These are phyloP conservation scores for Clamator glandarius DNA, from an alignment of 2,797 vertebrate genomes.

Conservation along the genomic window DNA sequence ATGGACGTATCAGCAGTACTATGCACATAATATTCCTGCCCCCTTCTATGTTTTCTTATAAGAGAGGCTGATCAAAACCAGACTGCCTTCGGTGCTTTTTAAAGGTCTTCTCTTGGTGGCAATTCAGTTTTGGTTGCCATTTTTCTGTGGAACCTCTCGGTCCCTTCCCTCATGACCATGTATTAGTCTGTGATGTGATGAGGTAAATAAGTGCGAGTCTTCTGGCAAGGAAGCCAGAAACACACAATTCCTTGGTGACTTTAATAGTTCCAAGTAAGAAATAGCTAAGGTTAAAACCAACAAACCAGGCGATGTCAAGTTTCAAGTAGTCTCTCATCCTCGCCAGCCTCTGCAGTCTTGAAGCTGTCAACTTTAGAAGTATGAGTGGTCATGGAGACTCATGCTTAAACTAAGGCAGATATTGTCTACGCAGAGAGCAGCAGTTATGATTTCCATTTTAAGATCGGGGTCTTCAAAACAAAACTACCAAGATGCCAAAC, in stretches of 20 bases:
- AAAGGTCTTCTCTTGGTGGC: neutral
- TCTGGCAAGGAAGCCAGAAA: conserved; percentile 5
- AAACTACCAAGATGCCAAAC: neutral
- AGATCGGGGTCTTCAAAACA: neutral
- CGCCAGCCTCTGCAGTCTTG: neutral
- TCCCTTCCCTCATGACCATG: neutral
- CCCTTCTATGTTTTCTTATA: neutral
- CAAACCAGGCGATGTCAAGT: neutral
- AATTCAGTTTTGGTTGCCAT: neutral
- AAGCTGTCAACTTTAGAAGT: neutral
- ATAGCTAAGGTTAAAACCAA: neutral
- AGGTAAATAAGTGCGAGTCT: neutral
- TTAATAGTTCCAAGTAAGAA: conserved; percentile 13
- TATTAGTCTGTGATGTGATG: neutral
- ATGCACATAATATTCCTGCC: neutral
- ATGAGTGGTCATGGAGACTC: neutral
- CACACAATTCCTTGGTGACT: neutral
- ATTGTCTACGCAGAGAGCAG: neutral
- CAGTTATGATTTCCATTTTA: neutral
- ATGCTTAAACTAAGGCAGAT: neutral
- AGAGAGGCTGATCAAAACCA: neutral
- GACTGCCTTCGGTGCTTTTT: neutral
- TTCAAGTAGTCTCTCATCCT: neutral
- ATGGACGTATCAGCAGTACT: neutral
- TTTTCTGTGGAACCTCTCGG: neutral